Evolutionary conservation across 2,797 vertebrate species (phyloP).

Genomic region (Protosalanx chinensis): DNA sequence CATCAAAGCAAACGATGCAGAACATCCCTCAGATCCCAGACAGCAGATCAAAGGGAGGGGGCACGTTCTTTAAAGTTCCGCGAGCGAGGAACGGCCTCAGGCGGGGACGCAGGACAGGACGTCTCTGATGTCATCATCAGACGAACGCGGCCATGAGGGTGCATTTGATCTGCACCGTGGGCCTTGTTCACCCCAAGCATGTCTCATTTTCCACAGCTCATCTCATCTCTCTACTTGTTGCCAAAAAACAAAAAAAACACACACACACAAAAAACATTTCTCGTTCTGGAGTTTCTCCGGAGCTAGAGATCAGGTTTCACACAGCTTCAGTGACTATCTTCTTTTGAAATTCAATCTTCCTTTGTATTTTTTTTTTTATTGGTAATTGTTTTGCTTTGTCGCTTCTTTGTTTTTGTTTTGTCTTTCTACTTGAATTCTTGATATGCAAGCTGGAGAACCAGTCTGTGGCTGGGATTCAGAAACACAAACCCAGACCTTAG

Average conservation of each 20-base stretch:
- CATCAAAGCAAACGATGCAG: constrained; percentile 39
- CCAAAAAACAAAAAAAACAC: constrained; percentile 54
- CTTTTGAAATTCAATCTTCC: not conserved
- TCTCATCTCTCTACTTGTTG: constrained; percentile 54
- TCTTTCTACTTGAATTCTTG: constrained; percentile 77
- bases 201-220: constrained; percentile 32
- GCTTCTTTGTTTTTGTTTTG: constrained; percentile 42
- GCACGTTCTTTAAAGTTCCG: constrained; percentile 42
- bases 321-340: constrained; percentile 34
- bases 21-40: constrained; percentile 28
- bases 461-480: constrained; percentile 37
- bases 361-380: constrained; percentile 4
- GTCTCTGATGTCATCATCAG: constrained; percentile 38
- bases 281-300: not conserved
- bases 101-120: constrained; percentile 35
- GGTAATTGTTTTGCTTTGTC: constrained; percentile 1
- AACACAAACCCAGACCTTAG: constrained; percentile 26
- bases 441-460: constrained; percentile 70
- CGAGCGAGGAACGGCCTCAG: constrained; percentile 33
- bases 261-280: constrained; percentile 45
- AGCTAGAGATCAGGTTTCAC: constrained; percentile 35
- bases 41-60: constrained; percentile 43
- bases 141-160: constrained; percentile 43
- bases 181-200: constrained; percentile 54
- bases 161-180: constrained; percentile 45